Percentiles rank a stretch among this genome's conserved stretches.
Conservation (phyloP, 1,140 invertebrate genomes). For the Meloidogyne floridensis region DNA sequence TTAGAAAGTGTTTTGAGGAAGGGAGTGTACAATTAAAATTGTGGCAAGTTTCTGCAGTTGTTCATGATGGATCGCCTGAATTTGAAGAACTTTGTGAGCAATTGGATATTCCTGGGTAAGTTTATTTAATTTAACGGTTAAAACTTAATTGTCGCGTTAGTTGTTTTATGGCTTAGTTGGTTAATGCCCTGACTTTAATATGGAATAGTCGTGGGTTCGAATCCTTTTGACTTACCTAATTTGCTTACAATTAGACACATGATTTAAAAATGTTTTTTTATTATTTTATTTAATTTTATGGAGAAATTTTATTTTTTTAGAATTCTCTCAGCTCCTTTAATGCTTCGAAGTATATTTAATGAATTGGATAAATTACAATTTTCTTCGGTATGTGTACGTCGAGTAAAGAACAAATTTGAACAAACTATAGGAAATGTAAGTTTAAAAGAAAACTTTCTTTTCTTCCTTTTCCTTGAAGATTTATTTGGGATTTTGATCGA, state of each 20-base stretch:
- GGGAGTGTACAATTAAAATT: conserved; percentile 10
- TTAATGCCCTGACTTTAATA: too few species aligned
- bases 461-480: neutral
- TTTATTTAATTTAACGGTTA: neutral
- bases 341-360: conserved; percentile 15
- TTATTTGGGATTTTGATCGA: too few species aligned
- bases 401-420: conserved; percentile 21
- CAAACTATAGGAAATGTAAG: conserved; percentile 17
- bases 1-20: conserved; percentile 21
- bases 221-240: too few species aligned
- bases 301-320: neutral
- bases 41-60: conserved; percentile 31
- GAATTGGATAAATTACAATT: conserved; percentile 28
- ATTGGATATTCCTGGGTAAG: conserved; percentile 16
- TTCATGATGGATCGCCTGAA: conserved; percentile 22
- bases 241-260: too few species aligned
- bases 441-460: neutral
- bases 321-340: conserved; percentile 13
- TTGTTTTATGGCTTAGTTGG: too few species aligned
- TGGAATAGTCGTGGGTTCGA: too few species aligned
- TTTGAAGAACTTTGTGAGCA: conserved; percentile 21
- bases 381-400: neutral
- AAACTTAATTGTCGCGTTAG: too few species aligned
- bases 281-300: neutral
- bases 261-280: too few species aligned